Percentiles rank a stretch among this genome's conserved stretches.
phyloP scores from a whole-genome alignment of 2,113 vertebrate species.

The Regulus satrapa region DNA sequence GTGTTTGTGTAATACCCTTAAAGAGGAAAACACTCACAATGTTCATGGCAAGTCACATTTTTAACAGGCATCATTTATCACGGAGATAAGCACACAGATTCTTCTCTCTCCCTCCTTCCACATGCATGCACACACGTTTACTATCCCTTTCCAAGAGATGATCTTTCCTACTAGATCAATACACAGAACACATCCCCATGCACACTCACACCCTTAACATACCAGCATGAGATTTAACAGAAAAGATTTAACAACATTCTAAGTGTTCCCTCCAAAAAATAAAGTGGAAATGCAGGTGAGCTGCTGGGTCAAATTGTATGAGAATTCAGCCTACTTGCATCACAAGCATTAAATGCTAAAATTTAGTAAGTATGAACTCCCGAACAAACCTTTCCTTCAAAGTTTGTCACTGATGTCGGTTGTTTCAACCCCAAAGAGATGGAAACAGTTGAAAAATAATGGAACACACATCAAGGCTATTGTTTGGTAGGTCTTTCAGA shows the following conservation, averaged over 20 bases:
- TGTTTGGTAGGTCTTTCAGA: not conserved
- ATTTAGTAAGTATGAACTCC: conserved; percentile 66
- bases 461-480: conserved; percentile 9
- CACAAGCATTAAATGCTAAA: conserved; percentile 77
- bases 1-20: not conserved
- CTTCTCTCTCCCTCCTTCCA: not conserved
- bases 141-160: conserved; percentile 7
- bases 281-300: not conserved
- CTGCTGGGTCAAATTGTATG: not conserved
- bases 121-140: conserved; percentile 46
- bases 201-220: not conserved
- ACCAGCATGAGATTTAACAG: not conserved
- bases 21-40: not conserved
- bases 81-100: not conserved
- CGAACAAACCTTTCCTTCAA: conserved; percentile 64
- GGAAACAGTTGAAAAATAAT: conserved; percentile 1
- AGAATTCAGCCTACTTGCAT: conserved; percentile 27
- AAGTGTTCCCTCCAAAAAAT: not conserved
- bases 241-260: not conserved
- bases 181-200: not conserved
- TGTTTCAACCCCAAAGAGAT: not conserved
- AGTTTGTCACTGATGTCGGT: conserved; percentile 42
- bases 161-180: conserved; percentile 50
- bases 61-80: conserved; percentile 21
- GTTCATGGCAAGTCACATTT: not conserved